A percentile compares a stretch with the other conserved stretches of the same genome.
Evolutionary conservation across 1,140 invertebrate species (phyloP).

Genomic region (Rhagoletis pomonella): DNA sequence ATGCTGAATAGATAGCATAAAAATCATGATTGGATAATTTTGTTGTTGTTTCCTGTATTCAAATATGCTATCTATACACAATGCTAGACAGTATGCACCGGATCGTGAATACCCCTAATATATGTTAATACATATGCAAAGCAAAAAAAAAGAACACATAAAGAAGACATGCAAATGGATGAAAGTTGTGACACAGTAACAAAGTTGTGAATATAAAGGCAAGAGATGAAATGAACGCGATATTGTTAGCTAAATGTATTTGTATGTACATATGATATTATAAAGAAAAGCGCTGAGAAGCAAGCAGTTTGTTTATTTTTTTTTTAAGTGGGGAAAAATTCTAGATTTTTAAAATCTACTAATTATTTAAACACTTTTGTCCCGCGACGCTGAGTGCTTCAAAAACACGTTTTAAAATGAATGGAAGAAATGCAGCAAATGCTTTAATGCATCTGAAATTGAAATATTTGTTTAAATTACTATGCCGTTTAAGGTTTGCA

Average conservation of each 20-base stretch:
- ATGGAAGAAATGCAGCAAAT: neutral
- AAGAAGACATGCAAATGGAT: neutral
- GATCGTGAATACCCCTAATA: no score
- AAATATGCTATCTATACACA: no score
- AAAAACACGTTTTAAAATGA: neutral
- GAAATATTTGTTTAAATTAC: neutral
- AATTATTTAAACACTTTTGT: constrained; percentile 1
- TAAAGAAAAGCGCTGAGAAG: no score
- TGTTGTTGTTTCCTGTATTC: no score
- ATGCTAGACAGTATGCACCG: no score
- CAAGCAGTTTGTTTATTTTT: no score
- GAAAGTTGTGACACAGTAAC: constrained; percentile 24
- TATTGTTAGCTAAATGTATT: neutral
- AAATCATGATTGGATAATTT: no score
- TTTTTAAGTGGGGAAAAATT: neutral
- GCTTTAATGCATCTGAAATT: neutral
- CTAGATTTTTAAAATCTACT: constrained; percentile 4
- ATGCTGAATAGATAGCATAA: no score
- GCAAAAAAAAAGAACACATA: neutral
- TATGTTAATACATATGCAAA: neutral
- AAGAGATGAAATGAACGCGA: neutral
- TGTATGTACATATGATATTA: no score
- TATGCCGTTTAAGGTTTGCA: neutral
- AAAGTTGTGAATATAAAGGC: neutral
- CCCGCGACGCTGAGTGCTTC: neutral